These are phyloP conservation scores for Galerucella calmariensis DNA, from an alignment of 2,888 invertebrate genomes.

Conservation along the genomic window DNA sequence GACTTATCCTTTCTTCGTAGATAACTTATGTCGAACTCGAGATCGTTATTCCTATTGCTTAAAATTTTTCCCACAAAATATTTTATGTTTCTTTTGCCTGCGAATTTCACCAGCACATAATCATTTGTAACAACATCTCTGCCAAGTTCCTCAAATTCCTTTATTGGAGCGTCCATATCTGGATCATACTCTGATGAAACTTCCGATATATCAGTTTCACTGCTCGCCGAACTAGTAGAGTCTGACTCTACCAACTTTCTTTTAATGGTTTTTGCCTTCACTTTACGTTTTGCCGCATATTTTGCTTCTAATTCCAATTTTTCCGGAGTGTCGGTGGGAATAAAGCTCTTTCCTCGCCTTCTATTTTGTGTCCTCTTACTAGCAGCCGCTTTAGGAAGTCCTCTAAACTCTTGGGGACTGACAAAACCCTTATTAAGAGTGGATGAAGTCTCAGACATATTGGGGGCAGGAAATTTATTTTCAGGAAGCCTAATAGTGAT, in stretches of 20 bases:
- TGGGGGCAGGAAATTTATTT: too few species aligned
- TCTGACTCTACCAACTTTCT: background rate
- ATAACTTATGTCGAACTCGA: background rate
- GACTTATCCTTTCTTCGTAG: too few species aligned
- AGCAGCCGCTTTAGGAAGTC: background rate
- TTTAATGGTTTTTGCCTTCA: background rate
- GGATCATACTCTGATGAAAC: background rate
- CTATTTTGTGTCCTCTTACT: background rate
- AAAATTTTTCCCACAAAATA: background rate
- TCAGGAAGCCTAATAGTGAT: too few species aligned
- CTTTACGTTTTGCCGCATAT: background rate
- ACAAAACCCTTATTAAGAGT: too few species aligned
- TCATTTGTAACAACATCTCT: background rate
- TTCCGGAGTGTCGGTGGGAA: background rate
- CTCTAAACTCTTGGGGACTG: background rate
- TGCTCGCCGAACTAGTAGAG: background rate
- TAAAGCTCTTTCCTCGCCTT: background rate
- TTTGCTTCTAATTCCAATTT: background rate
- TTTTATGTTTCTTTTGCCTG: background rate
- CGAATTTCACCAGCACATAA: background rate
- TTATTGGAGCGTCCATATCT: background rate
- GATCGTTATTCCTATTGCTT: background rate
- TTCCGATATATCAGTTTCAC: background rate
- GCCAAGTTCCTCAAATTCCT: background rate
- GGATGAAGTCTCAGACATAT: too few species aligned